Base-by-base conservation (phyloP, 2,797 vertebrate species). In the Mastacembelus armatus region DNA sequence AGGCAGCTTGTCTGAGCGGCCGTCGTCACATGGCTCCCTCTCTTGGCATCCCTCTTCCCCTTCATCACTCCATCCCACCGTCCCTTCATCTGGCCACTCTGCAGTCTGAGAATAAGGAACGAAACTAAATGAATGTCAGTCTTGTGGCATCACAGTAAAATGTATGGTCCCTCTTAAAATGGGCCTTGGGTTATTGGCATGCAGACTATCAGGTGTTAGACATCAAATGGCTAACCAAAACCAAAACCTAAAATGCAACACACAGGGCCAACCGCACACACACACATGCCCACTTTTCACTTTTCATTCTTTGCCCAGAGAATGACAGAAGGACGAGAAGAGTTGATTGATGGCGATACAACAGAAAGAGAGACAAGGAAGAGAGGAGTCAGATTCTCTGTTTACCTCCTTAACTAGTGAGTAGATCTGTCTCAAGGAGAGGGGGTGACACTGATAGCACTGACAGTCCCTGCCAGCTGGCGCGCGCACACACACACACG, bases 1-100 rank as follows among this genome's bases (percentile, higher is more conserved):
- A 90, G 84, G 60, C 74, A 76, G 66, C 78, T 60, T 80, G 71
- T 89, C 85, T 86, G 85, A 91, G 76, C 61, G 14, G 15, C 62
- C 33, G 24, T 15, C 60, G 27, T 86, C 78, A 78, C 83, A 78
- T 63, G 76, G 58, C 61, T 82, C 71, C 61, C 71, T 71, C 62
- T 62, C 70, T 71, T 73, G 75, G 80, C 69, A 59, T 70, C 54
- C 8, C 38, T 59, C 65, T 71, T 63, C 42, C 49, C 67, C 68
- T 88, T 84, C 77, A 86, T 85, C 77, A 19, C 67, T 40, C 66
- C 59, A 59, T 71, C 78, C 52, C 55, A 47, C 40, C 22, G 4
- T 83, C 68, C 61, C 73, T 82, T 85, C 74, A 84, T 89, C 76
- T 73, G 74, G 74, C 80, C 73, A 62, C 69, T 81, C 79, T 32